Base-by-base conservation (phyloP, 2,888 invertebrate genomes). In the Malthinus seriepunctatus region DNA sequence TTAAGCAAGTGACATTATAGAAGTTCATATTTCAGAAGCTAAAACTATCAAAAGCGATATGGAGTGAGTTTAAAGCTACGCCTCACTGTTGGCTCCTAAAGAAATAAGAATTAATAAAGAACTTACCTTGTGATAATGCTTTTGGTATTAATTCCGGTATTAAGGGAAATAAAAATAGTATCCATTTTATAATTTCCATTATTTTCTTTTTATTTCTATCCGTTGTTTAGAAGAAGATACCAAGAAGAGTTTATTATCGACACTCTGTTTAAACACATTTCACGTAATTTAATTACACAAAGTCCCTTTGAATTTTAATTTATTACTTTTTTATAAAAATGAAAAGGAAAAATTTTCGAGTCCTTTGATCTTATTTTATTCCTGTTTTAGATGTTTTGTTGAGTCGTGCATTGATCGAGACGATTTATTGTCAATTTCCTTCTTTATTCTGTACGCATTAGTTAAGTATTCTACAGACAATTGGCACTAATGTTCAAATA, bases 161-260 rank as follows among this genome's bases (percentile, higher is more conserved):
- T 35, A 71, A 63, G 63, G 72, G 59, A 60, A 70, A 67, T 56
- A 73, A 62, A 60, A 72, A 63, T 59, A 73, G 61, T 33, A 67
- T 70, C 71, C 73, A 73, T 73, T 70, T 73, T 63, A 70, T 69
- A 65, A 70, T 56, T 70, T 71, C 73, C 73, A 74, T 72, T 65
- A 62, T 69, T 68, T 60, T 51, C 63, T 57, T 63, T 62, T 11
- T 32, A 12, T 45, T n/a, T 44, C 14, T 55, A 50, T 50, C 54
- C 54, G 54, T 54, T 54, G 54, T 45, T 54, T 32, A 54, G 12
- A 39, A 54, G 54, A 8, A 23, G 39, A 34, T 42, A 51, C 23
- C 32, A 38, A 5, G 52, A 45, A 32, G 46, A 37, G 23, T 10
- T 54, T 35, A 38, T 47, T 32, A 54, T 15, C 39, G 10, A n/a